These are phyloP conservation scores for Ectropis grisescens DNA, from an alignment of 1,140 invertebrate species.

Conservation along the genomic window DNA sequence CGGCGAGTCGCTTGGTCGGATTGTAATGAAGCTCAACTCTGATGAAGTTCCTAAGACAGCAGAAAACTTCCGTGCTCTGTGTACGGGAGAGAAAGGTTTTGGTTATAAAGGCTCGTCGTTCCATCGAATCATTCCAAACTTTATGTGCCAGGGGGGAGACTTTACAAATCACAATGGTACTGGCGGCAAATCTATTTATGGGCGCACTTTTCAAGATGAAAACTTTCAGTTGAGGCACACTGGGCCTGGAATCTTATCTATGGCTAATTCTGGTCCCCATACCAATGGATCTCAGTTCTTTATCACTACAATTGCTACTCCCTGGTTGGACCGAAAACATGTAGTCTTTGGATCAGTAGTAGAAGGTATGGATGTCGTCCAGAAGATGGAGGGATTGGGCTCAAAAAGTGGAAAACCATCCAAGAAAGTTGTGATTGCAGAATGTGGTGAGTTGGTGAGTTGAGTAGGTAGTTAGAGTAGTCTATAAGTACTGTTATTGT, in stretches of 20 bases:
- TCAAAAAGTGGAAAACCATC: slow-evolving; percentile 83
- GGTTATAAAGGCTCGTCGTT: slow-evolving; percentile 85
- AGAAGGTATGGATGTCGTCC: slow-evolving; percentile 88
- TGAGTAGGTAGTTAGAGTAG: no score
- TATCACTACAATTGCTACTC: slow-evolving; percentile 83
- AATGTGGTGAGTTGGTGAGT: slow-evolving; percentile 81
- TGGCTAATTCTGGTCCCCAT: slow-evolving; percentile 85
- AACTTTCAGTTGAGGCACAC: slow-evolving; percentile 86
- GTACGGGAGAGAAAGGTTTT: slow-evolving; percentile 86
- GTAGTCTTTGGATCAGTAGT: slow-evolving; percentile 89
- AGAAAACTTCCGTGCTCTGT: slow-evolving; percentile 85
- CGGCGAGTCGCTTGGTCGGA: slow-evolving; percentile 73
- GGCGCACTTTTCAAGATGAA: slow-evolving; percentile 85
- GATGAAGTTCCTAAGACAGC: slow-evolving; percentile 84
- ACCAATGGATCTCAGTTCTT: slow-evolving; percentile 92
- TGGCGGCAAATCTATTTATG: slow-evolving; percentile 86
- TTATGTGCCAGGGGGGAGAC: slow-evolving; percentile 88
- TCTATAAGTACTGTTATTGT: neutral
- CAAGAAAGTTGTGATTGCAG: slow-evolving; percentile 81
- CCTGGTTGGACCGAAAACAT: slow-evolving; percentile 87
- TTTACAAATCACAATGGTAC: slow-evolving; percentile 85
- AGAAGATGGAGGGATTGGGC: slow-evolving; percentile 78
- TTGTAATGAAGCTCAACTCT: slow-evolving; percentile 79
- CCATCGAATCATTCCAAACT: slow-evolving; percentile 89
- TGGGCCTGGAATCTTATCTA: slow-evolving; percentile 79